Evolutionary conservation across 2,888 invertebrate genomes (phyloP).

Genomic region (Thymelicus sylvestris): DNA sequence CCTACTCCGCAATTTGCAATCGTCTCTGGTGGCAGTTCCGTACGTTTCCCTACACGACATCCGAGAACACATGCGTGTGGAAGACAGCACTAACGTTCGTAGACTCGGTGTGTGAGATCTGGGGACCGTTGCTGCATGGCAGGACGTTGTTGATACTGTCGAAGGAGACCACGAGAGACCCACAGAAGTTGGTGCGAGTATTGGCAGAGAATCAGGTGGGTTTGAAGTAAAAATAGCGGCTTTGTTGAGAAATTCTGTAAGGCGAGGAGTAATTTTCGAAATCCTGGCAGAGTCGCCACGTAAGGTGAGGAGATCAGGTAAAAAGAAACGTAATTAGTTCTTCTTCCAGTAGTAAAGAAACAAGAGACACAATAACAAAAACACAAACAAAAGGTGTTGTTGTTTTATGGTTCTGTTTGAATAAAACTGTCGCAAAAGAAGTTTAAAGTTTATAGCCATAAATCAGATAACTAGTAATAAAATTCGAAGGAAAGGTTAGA

Average conservation of each 20-base stretch:
- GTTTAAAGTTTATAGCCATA: no score
- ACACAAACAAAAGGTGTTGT: no score
- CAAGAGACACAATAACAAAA: no score
- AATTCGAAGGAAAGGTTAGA: no score
- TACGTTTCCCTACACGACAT: conserved; percentile 88
- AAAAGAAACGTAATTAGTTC: no score
- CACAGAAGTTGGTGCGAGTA: conserved; percentile 88
- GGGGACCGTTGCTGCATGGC: conserved; percentile 92
- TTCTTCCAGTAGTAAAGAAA: no score
- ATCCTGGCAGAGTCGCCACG: no score
- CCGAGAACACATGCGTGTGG: conserved; percentile 91
- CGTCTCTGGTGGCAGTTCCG: conserved; percentile 95
- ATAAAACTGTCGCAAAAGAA: no score
- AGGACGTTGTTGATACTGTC: conserved; percentile 89
- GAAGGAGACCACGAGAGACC: conserved; percentile 89
- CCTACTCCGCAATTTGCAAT: conserved; percentile 91
- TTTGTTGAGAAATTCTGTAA: not conserved
- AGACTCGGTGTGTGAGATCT: conserved; percentile 94
- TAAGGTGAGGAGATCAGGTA: no score
- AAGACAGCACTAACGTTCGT: conserved; percentile 97
- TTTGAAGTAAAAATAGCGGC: not conserved
- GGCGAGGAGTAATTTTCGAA: no score
- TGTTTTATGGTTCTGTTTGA: no score
- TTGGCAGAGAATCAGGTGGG: conserved; percentile 88
- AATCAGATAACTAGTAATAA: no score